A percentile compares a stretch with the other conserved stretches of the same genome.
phyloP scores from a whole-genome alignment of 2,888 invertebrate species.

The Pollenia angustigena region DNA sequence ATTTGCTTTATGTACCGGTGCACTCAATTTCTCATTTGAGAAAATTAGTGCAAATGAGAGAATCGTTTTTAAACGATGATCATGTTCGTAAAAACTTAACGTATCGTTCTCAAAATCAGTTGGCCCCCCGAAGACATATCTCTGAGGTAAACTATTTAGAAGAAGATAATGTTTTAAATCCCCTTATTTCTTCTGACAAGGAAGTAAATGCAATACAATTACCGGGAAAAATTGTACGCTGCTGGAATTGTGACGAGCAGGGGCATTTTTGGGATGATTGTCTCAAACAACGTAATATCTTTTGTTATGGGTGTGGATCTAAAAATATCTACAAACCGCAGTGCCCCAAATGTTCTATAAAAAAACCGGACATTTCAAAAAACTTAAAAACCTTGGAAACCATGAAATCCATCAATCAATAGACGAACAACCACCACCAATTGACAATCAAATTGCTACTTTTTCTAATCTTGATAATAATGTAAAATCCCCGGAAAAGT shows the following conservation, averaged over 20 bases:
- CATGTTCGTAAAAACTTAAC: constrained; percentile 25
- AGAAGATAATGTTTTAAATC: neutral
- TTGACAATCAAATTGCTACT: too few relatives aligned
- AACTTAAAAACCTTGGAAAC: neutral
- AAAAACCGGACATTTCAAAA: constrained; percentile 1
- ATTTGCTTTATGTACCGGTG: constrained; percentile 42
- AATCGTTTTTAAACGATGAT: constrained; percentile 39
- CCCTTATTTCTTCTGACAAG: too few relatives aligned
- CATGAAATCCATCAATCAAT: neutral
- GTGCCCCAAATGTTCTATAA: constrained; percentile 13
- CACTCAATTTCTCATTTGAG: constrained; percentile 54
- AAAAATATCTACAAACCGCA: constrained; percentile 46
- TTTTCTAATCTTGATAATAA: neutral
- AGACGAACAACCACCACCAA: too few relatives aligned
- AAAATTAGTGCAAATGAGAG: constrained; percentile 56
- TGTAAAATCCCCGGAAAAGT: neutral
- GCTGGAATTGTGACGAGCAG: constrained; percentile 20
- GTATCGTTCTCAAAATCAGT: neutral
- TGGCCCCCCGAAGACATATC: too few relatives aligned
- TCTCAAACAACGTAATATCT: neutral
- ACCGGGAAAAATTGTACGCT: neutral
- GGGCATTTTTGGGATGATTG: constrained; percentile 27
- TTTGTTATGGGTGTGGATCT: constrained; percentile 29
- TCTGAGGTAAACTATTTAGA: neutral
- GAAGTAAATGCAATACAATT: neutral